Conservation (phyloP, 2,888 invertebrate genomes). For the Lasioglossum morio region DNA sequence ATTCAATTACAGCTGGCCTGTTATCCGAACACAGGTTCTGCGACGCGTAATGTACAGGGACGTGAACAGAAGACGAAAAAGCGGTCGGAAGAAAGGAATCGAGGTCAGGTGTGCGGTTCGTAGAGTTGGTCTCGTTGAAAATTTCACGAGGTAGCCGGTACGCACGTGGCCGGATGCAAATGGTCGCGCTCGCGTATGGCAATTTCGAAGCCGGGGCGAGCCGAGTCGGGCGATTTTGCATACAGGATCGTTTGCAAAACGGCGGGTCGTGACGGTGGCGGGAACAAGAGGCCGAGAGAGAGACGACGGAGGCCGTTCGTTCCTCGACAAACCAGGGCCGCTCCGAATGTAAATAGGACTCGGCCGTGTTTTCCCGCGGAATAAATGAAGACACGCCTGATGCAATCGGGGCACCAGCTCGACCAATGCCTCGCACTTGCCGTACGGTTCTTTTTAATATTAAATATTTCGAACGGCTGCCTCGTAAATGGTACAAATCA, state of each 20-base stretch:
- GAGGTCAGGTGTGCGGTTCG: background rate
- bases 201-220: conserved; percentile 27
- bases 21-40: background rate
- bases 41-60: background rate
- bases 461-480: conserved; percentile 70
- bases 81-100: background rate
- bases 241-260: conserved; percentile 45
- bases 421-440: conserved; percentile 21
- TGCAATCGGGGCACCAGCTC: conserved; percentile 53
- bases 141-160: conserved; percentile 33
- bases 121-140: background rate
- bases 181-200: conserved; percentile 28
- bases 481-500: conserved; percentile 55
- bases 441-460: conserved; percentile 64
- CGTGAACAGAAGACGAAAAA: background rate
- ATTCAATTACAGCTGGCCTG: background rate
- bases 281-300: conserved; percentile 18
- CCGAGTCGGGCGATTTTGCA: conserved; percentile 52
- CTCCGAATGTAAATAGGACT: conserved; percentile 71
- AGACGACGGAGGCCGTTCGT: conserved; percentile 22
- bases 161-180: conserved; percentile 45
- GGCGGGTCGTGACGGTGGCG: conserved; percentile 36
- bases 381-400: conserved; percentile 68
- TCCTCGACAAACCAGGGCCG: conserved; percentile 31
- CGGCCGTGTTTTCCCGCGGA: conserved; percentile 64